These are phyloP conservation scores for Myocastor coypus DNA, from an alignment of 2,113 vertebrate species.

Conservation along the genomic window DNA sequence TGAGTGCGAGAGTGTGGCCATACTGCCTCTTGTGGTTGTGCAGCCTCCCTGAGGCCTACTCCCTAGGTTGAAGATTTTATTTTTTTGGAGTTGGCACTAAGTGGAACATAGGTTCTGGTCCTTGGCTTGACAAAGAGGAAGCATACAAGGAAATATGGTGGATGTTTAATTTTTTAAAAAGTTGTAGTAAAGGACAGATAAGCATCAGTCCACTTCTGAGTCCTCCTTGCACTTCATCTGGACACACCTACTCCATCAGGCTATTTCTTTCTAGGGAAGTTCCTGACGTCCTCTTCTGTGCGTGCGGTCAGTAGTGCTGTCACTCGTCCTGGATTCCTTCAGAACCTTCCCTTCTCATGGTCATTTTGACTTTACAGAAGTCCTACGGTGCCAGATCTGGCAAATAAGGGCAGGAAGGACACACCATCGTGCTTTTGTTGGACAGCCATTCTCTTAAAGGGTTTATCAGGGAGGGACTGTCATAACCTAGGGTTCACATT, in stretches of 20 bases:
- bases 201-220: background rate
- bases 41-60: background rate
- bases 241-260: background rate
- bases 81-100: background rate
- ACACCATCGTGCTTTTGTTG: too few species aligned
- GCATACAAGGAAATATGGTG: background rate
- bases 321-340: background rate
- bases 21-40: background rate
- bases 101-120: background rate
- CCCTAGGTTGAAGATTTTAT: background rate
- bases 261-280: background rate
- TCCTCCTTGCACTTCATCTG: background rate
- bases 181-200: background rate
- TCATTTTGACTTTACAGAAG: background rate
- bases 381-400: too few species aligned
- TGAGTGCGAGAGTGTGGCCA: too few species aligned
- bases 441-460: background rate
- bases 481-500: background rate
- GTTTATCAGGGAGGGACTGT: background rate
- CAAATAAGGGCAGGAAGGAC: too few species aligned
- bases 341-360: background rate
- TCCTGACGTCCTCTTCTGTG: background rate
- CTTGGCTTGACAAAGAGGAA: background rate
- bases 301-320: too few species aligned
- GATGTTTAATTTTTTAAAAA: background rate